These are phyloP conservation scores for Acleris cristana DNA, from an alignment of 2,888 invertebrate species.

Conservation along the genomic window DNA sequence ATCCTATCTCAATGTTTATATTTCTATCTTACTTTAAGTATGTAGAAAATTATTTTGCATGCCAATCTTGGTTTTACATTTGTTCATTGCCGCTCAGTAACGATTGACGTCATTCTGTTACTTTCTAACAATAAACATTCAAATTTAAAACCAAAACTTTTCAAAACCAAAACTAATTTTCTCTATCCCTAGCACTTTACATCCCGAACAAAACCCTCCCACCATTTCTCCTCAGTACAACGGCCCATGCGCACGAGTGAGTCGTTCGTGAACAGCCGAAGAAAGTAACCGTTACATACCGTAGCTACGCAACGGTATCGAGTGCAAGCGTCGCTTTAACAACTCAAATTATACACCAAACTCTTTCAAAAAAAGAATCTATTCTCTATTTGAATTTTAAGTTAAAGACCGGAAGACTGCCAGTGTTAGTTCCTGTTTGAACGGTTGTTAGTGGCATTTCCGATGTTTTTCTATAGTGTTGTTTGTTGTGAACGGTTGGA, in stretches of 20 bases:
- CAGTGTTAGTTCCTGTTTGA: slow-evolving; percentile 12
- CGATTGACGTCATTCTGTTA: too few species aligned
- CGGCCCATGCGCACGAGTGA: slow-evolving; percentile 62
- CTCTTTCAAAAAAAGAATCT: not conserved
- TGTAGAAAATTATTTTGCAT: too few species aligned
- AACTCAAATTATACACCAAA: not conserved
- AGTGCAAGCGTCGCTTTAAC: not conserved
- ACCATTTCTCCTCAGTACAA: slow-evolving; percentile 56
- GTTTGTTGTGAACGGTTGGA: slow-evolving; percentile 19
- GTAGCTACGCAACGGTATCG: slow-evolving; percentile 18
- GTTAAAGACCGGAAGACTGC: not conserved
- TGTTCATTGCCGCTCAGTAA: too few species aligned
- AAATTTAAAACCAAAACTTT: not conserved
- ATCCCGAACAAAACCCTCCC: slow-evolving; percentile 47
- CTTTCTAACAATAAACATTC: too few species aligned
- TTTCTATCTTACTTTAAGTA: too few species aligned
- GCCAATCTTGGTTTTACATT: too few species aligned
- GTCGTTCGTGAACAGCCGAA: slow-evolving; percentile 56
- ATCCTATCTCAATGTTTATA: too few species aligned
- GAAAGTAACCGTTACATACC: slow-evolving; percentile 61
- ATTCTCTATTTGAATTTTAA: too few species aligned
- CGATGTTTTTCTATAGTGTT: slow-evolving; percentile 19
- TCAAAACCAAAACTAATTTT: not conserved
- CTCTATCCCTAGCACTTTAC: not conserved
- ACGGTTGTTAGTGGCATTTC: slow-evolving; percentile 12